phyloP scores from a whole-genome alignment of 2,113 vertebrate genomes.

The Lanius ludovicianus region DNA sequence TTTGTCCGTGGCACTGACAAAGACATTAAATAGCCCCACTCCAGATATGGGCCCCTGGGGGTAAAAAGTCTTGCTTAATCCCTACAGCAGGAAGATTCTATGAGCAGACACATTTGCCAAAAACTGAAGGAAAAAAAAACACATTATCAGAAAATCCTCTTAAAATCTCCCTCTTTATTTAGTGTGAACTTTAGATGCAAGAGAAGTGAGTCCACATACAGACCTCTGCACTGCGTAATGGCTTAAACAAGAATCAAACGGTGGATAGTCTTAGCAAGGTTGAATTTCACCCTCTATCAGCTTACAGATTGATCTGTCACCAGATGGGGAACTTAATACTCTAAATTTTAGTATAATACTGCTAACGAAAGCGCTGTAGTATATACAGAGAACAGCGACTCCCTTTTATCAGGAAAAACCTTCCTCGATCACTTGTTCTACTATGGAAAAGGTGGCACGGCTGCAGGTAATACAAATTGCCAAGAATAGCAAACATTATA shows the following conservation, averaged over 20 bases:
- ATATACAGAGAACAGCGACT: neutral
- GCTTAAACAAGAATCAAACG: neutral
- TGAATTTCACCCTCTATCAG: constrained; percentile 40
- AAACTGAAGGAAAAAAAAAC: accelerated
- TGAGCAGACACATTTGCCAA: neutral
- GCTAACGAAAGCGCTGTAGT: neutral
- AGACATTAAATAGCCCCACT: neutral
- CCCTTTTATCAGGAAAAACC: neutral
- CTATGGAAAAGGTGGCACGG: neutral
- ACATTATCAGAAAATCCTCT: neutral
- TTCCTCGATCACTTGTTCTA: neutral
- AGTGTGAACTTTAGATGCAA: neutral
- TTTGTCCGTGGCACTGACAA: neutral
- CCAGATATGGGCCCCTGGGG: too few relatives aligned
- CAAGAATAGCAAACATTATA: constrained; percentile 55
- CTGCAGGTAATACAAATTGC: constrained; percentile 46
- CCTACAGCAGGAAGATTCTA: neutral
- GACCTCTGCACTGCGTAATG: neutral
- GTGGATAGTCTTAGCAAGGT: neutral
- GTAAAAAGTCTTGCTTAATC: neutral
- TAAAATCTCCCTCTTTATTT: neutral
- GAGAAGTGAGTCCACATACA: neutral
- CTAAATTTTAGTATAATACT: neutral
- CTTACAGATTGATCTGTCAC: constrained; percentile 28
- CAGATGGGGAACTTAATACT: constrained; percentile 6